phyloP scores from a whole-genome alignment of 2,888 invertebrate genomes.

The Drosophila robusta region DNA sequence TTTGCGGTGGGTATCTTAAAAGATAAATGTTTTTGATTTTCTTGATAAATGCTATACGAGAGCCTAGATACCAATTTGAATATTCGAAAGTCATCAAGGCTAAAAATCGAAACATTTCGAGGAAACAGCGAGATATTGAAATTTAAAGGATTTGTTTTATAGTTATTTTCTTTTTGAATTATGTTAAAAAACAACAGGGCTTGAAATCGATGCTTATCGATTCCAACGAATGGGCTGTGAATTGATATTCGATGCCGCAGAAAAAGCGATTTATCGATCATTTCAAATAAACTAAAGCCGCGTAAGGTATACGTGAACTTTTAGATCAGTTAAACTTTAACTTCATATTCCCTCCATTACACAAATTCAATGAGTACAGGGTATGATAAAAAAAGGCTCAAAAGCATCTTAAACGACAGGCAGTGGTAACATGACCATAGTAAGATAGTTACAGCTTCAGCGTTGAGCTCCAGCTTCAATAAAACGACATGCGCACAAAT shows the following conservation, averaged over 20 bases:
- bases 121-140: no score
- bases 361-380: background rate
- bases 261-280: background rate
- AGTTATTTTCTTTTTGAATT: no score
- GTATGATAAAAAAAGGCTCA: slow-evolving; percentile 44
- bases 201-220: no score
- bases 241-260: background rate
- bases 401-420: slow-evolving; percentile 77
- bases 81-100: no score
- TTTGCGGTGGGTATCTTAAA: background rate
- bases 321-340: no score
- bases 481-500: slow-evolving; percentile 76
- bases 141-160: no score
- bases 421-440: slow-evolving; percentile 72
- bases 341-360: background rate
- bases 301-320: no score
- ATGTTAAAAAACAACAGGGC: no score
- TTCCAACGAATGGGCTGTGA: no score
- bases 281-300: background rate
- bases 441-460: slow-evolving; percentile 59
- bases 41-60: background rate
- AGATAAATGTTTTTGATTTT: background rate
- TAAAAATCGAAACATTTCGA: no score
- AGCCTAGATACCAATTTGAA: background rate
- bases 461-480: slow-evolving; percentile 49